Percentiles rank a stretch among this genome's conserved stretches.
Evolutionary conservation across 2,888 invertebrate species (phyloP).

Genomic region (Petrolisthes manimaculis): DNA sequence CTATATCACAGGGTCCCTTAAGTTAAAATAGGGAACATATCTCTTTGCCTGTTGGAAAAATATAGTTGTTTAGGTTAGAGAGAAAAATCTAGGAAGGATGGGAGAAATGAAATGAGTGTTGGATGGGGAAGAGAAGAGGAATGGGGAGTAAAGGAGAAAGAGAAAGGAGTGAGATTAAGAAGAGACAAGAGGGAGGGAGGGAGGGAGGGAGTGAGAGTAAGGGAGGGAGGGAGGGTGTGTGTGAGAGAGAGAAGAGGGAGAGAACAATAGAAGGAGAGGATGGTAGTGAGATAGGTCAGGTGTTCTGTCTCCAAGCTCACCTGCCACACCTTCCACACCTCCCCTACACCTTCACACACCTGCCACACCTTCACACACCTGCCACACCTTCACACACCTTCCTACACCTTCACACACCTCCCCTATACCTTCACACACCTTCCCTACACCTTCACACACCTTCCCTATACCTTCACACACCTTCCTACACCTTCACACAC

Average conservation of each 20-base stretch:
- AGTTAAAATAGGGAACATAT: too few species aligned
- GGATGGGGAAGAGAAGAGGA: not conserved
- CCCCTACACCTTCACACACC: too few species aligned
- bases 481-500: too few species aligned
- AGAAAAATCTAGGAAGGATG: not conserved
- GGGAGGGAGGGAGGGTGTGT: too few species aligned
- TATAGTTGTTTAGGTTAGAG: not conserved
- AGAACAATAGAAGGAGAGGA: not conserved
- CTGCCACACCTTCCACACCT: not conserved
- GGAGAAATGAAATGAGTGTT: conserved; percentile 7
- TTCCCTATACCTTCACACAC: too few species aligned
- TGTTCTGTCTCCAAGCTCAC: not conserved
- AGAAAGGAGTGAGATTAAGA: not conserved
- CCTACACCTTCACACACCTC: too few species aligned
- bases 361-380: not conserved
- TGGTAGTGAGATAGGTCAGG: not conserved
- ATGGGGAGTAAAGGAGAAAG: not conserved
- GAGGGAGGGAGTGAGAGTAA: not conserved
- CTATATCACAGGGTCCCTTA: too few species aligned
- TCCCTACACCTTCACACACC: too few species aligned
- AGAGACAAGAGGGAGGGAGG: not conserved
- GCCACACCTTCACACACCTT: too few species aligned
- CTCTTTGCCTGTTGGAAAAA: too few species aligned
- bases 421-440: too few species aligned
- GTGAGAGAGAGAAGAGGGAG: not conserved